Percentiles rank a stretch among this genome's conserved stretches.
phyloP scores from a whole-genome alignment of 2,797 vertebrate species.

The Taeniopygia guttata region DNA sequence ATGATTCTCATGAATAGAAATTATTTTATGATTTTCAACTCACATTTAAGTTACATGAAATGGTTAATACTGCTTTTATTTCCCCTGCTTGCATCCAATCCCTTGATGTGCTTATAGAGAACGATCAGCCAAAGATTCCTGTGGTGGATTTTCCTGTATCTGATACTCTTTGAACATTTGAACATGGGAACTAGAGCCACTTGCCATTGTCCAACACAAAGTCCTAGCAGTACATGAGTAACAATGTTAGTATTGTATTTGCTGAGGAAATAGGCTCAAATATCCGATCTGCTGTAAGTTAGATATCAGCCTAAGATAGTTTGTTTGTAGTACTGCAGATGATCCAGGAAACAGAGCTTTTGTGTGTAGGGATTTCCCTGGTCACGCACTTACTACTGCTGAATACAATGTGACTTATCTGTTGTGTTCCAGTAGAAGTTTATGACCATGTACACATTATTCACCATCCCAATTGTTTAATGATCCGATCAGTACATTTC shows the following conservation, averaged over 20 bases:
- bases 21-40: neutral
- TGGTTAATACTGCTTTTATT: neutral
- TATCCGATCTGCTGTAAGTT: neutral
- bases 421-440: neutral
- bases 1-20: neutral
- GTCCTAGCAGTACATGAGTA: neutral
- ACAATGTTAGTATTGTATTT: neutral
- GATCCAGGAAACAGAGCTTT: neutral
- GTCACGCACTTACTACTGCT: neutral
- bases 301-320: neutral
- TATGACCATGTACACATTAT: neutral
- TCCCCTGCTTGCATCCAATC: neutral
- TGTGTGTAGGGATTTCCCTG: neutral
- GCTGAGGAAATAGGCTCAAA: neutral
- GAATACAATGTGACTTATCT: neutral
- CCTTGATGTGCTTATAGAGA: neutral
- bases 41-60: neutral
- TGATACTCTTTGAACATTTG: neutral
- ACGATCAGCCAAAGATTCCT: neutral
- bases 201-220: neutral
- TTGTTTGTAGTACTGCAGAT: neutral
- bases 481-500: neutral
- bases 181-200: neutral
- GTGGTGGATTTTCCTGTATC: neutral
- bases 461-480: neutral